A percentile compares a stretch with the other conserved stretches of the same genome.
These are phyloP conservation scores for Tricholauxania praeusta DNA, from an alignment of 2,888 invertebrate species.

Conservation along the genomic window DNA sequence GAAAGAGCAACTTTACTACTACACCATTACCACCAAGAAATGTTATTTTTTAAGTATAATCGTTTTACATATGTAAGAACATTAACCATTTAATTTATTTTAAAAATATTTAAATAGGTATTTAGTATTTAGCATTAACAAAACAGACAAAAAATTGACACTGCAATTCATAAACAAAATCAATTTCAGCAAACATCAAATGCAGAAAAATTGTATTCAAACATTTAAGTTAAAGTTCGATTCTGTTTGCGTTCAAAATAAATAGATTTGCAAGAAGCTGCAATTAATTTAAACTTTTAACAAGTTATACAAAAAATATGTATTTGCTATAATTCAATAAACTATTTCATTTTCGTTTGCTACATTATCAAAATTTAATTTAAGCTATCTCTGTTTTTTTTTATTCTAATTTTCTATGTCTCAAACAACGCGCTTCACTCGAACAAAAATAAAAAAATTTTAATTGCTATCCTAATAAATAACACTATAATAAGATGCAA, in stretches of 20 bases:
- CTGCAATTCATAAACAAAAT: conserved; percentile 29
- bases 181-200: conserved; percentile 20
- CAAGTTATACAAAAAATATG: conserved; percentile 4
- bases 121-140: conserved; percentile 18
- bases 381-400: too few species aligned
- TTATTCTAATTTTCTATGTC: too few species aligned
- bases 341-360: too few species aligned
- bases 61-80: conserved; percentile 35
- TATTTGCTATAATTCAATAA: too few species aligned
- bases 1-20: conserved; percentile 14
- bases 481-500: not conserved
- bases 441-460: too few species aligned
- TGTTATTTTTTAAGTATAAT: conserved; percentile 40
- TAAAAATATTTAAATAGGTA: conserved; percentile 26
- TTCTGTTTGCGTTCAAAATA: conserved; percentile 35
- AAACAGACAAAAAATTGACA: conserved; percentile 34
- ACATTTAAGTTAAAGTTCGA: conserved; percentile 42
- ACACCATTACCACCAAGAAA: conserved; percentile 40
- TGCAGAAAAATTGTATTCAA: conserved; percentile 37
- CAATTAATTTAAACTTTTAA: conserved; percentile 21
- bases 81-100: conserved; percentile 40
- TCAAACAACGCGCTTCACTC: too few species aligned
- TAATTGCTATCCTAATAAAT: conserved; percentile 14
- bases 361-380: too few species aligned
- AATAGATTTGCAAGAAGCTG: conserved; percentile 23